Evolutionary conservation across 2,113 vertebrate genomes (phyloP), one percentile per base, ranked within the genome.

Genomic region (Galbula dea): DNA sequence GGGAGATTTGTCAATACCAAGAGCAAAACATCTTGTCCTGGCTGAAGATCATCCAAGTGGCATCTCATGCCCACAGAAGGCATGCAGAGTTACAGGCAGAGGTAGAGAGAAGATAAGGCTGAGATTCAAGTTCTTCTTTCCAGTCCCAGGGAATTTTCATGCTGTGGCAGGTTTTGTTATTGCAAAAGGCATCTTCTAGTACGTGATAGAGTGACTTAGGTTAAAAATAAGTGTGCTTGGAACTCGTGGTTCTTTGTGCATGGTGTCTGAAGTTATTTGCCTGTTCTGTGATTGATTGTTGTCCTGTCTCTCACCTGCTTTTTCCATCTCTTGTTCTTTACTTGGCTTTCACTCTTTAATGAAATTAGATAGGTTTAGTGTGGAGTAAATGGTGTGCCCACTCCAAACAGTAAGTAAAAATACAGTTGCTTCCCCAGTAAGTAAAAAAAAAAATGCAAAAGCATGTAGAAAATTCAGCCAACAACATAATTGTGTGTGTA

Each of bases 191-290:
- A 67, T 86, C 68, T 79, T 62, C 39, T 66, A 12, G 34, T 88
- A 62, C 0, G 2, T 10, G 75, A 73, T 18, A 41, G 36, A 69
- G 37, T 48, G 71, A 69, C 32, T 89, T 79, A 51, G 0, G 3
- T 90, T 93, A 87, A 95, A 96, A 93, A 86, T 65, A 92, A 91
- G 73, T 36, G 46, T 73, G 21, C 37, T 73, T 46, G 36, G 41
- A 73, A 81, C 41, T 74, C 2, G 0, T 45, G 13, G 88, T 79
- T 58, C 37, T 72, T 59, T 63, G 52, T 77, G 48, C 12, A 4
- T 16, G 7, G 12, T 73, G 8, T 41, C 59, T 86, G 6, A 81
- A 82, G 54, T 83, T 76, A 52, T 12, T 48, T 27, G 39, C 41
- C 12, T 83, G 39, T 6, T n/a, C 16, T 54, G 30, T 58, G 54